Evolutionary conservation across 2,888 invertebrate species (phyloP).

Genomic region (Panopea generosa): DNA sequence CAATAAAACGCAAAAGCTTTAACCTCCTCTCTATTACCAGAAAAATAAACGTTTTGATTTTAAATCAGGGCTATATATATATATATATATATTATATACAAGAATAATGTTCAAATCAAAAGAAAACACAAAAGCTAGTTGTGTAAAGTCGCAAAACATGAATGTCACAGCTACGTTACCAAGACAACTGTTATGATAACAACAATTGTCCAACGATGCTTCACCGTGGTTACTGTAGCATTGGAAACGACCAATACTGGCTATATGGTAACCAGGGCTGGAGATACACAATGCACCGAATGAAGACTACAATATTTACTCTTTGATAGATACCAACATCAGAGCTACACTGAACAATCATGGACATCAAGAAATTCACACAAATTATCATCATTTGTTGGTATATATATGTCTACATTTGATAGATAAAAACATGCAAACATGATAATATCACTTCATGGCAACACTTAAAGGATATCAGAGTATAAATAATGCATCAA

Average conservation of each 20-base stretch:
- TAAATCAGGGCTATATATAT: too few species aligned
- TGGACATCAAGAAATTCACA: not conserved
- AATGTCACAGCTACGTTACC: conserved; percentile 29
- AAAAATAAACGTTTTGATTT: too few species aligned
- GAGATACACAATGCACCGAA: conserved; percentile 35
- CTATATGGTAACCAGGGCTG: conserved; percentile 5
- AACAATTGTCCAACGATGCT: conserved; percentile 29
- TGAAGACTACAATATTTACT: too few species aligned
- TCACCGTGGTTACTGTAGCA: conserved; percentile 36
- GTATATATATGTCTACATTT: too few species aligned
- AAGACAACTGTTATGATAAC: conserved; percentile 13
- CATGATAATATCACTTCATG: too few species aligned
- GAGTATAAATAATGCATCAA: conserved; percentile 34
- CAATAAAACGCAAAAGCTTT: conserved; percentile 17
- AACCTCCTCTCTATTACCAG: conserved; percentile 1
- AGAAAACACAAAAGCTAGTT: too few species aligned
- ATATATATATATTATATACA: too few species aligned
- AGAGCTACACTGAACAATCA: conserved; percentile 10
- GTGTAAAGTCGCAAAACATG: too few species aligned
- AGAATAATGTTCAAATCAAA: too few species aligned
- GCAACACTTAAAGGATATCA: conserved; percentile 12
- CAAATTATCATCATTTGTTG: conserved; percentile 3
- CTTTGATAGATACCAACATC: conserved; percentile 1
- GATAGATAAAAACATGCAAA: too few species aligned
- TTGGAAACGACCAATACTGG: conserved; percentile 24